Evolutionary conservation across 2,113 vertebrate genomes (phyloP).

Genomic region (Leptodactylus fuscus): DNA sequence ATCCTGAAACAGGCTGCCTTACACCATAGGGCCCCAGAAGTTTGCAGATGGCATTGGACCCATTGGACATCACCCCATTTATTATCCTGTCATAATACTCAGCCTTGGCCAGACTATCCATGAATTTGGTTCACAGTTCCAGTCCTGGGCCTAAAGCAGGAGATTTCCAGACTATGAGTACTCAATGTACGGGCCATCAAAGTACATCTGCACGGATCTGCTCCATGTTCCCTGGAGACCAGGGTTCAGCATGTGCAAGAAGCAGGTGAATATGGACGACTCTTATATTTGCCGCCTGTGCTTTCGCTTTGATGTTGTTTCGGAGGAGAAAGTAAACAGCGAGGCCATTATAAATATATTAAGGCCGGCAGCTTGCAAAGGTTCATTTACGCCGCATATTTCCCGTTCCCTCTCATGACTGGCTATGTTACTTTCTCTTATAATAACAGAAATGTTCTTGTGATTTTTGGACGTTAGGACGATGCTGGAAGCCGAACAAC

Average conservation of each 20-base stretch:
- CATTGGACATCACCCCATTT: too few relatives aligned
- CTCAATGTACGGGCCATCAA: neutral
- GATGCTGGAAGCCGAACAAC: slow-evolving; percentile 3
- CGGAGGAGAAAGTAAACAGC: neutral
- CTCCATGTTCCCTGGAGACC: neutral
- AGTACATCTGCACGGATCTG: neutral
- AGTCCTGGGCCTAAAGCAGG: too few relatives aligned
- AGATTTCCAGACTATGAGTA: neutral
- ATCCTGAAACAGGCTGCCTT: too few relatives aligned
- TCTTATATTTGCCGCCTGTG: neutral
- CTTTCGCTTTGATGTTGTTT: neutral
- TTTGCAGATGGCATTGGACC: too few relatives aligned
- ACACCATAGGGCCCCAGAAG: too few relatives aligned
- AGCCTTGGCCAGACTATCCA: too few relatives aligned
- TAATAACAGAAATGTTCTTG: slow-evolving; percentile 49
- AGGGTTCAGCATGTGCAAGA: neutral
- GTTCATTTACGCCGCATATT: neutral
- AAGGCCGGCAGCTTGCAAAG: neutral
- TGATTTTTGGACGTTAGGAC: neutral
- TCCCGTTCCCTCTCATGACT: neutral
- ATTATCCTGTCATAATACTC: too few relatives aligned
- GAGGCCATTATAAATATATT: neutral
- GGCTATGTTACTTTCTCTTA: neutral
- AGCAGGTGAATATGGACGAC: neutral
- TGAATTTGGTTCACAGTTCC: too few relatives aligned